Conservation (phyloP, 2,888 invertebrate species). For the Dryobota labecula region DNA sequence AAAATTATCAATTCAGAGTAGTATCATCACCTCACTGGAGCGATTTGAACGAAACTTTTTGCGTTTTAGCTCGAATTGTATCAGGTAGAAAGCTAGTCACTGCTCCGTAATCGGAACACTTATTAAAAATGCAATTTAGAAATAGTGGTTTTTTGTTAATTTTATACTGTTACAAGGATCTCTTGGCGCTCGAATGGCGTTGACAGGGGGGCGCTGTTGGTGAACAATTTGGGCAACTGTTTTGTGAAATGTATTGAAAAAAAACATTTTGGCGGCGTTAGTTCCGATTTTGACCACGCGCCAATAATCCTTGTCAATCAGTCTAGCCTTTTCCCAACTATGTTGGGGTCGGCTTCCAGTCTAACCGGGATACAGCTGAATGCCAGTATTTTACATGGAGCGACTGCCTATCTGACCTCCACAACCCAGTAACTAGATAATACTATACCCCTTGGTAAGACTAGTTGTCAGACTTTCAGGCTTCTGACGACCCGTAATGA, state of each 20-base stretch:
- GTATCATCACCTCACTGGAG: constrained; percentile 19
- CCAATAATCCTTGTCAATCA: too few relatives aligned
- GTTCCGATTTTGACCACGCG: too few relatives aligned
- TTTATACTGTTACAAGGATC: constrained; percentile 12
- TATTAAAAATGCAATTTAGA: constrained; percentile 65
- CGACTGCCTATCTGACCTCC: too few relatives aligned
- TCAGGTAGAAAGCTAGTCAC: constrained; percentile 56
- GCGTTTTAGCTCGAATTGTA: constrained; percentile 36
- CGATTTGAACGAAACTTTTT: constrained; percentile 32
- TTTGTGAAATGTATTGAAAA: not conserved
- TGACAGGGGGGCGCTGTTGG: not conserved
- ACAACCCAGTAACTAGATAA: too few relatives aligned
- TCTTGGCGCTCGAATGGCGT: not conserved
- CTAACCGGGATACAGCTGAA: too few relatives aligned
- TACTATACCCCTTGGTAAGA: too few relatives aligned
- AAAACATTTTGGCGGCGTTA: too few relatives aligned
- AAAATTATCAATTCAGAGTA: constrained; percentile 10
- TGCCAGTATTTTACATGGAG: too few relatives aligned
- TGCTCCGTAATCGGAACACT: constrained; percentile 50
- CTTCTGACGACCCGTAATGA: too few relatives aligned
- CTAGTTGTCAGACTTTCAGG: too few relatives aligned
- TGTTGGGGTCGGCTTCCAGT: too few relatives aligned
- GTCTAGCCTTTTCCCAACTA: too few relatives aligned
- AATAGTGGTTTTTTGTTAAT: constrained; percentile 36
- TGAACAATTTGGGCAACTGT: not conserved